These are phyloP conservation scores for Cephonodes hylas DNA, from an alignment of 2,888 invertebrate genomes.

Conservation along the genomic window DNA sequence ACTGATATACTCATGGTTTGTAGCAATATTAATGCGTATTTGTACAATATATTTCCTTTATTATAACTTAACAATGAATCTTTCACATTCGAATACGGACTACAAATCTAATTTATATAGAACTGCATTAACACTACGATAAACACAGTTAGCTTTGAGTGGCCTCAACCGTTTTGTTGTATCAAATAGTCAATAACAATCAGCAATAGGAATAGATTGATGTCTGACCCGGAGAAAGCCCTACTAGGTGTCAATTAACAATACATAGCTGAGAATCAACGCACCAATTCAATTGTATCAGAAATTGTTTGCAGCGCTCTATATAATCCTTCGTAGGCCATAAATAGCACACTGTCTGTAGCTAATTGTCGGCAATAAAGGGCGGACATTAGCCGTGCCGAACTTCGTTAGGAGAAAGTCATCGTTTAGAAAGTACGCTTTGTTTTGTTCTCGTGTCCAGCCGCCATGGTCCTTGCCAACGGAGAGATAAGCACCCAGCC, in stretches of 20 bases:
- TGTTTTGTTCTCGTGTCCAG: slow-evolving; percentile 62
- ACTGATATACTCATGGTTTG: too few relatives aligned
- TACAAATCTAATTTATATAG: not conserved
- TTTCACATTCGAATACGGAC: too few relatives aligned
- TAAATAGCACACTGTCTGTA: slow-evolving; percentile 39
- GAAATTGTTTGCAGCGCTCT: slow-evolving; percentile 17
- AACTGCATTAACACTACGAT: not conserved
- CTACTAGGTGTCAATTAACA: slow-evolving; percentile 4
- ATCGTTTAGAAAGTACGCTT: slow-evolving; percentile 67
- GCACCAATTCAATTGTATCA: slow-evolving; percentile 1
- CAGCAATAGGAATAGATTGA: not conserved
- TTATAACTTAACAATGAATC: too few relatives aligned
- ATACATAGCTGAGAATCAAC: not conserved
- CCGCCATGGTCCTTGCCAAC: slow-evolving; percentile 43
- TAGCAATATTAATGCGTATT: too few relatives aligned
- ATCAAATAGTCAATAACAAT: not conserved
- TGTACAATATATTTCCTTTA: too few relatives aligned
- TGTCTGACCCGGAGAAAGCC: not conserved
- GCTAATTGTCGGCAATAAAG: slow-evolving; percentile 58
- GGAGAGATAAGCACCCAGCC: slow-evolving; percentile 39
- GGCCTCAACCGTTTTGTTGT: too few relatives aligned
- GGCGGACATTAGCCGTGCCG: slow-evolving; percentile 54
- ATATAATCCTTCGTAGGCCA: slow-evolving; percentile 33
- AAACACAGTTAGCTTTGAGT: not conserved
- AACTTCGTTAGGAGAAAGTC: slow-evolving; percentile 66